These are phyloP conservation scores for Papilio glaucus DNA, from an alignment of 1,140 invertebrate species.

Conservation along the genomic window DNA sequence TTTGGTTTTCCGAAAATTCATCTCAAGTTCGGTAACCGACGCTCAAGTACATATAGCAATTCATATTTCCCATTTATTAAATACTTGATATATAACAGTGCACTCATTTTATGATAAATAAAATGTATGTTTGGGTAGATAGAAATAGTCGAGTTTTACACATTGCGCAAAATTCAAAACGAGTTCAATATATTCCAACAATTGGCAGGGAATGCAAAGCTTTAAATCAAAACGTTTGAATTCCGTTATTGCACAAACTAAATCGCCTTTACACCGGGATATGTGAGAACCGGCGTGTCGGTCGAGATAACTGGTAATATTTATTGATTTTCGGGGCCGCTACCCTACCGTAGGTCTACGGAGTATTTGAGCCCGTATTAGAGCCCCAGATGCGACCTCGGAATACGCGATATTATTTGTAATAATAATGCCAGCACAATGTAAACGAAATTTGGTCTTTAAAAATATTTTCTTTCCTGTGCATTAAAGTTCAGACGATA, in stretches of 20 bases:
- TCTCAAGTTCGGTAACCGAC: too few species aligned
- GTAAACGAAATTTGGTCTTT: conserved; percentile 11
- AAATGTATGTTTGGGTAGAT: too few species aligned
- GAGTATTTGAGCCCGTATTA: conserved; percentile 9
- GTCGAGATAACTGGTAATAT: conserved; percentile 40
- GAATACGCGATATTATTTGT: conserved; percentile 23
- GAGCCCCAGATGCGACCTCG: conserved; percentile 37
- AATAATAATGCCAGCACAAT: conserved; percentile 25
- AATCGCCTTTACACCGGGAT: conserved; percentile 18
- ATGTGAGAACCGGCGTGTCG: conserved; percentile 8
- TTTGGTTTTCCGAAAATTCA: too few species aligned
- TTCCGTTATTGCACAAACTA: conserved; percentile 13
- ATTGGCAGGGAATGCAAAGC: neutral
- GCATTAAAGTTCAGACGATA: neutral
- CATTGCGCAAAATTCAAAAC: neutral
- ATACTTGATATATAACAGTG: too few species aligned
- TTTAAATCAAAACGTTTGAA: conserved; percentile 8
- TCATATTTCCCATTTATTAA: too few species aligned
- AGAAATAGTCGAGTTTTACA: too few species aligned
- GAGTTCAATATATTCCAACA: neutral
- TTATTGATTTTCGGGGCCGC: conserved; percentile 43
- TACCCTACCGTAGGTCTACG: conserved; percentile 14
- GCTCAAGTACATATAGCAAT: too few species aligned
- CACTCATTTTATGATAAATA: too few species aligned
- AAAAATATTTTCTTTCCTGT: conserved; percentile 4